Percentiles rank a stretch among this genome's conserved stretches.
Conservation (phyloP, 30 jellyfish, hydroid and myxozoan species). For the Phacellophora camtschatica region DNA sequence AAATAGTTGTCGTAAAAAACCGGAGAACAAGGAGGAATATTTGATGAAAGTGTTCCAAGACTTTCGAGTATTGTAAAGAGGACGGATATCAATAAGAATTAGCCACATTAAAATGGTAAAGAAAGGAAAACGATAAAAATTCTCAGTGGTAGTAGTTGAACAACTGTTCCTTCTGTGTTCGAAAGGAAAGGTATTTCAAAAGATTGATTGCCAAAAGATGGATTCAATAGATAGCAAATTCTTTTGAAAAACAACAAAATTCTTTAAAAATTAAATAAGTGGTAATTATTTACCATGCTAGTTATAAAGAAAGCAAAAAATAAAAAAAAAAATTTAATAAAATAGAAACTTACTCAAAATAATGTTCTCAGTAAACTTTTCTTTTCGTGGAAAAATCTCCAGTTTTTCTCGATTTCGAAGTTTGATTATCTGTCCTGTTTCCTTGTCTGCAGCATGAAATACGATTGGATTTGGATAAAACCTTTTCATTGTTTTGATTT, state of each 20-base stretch:
- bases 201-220: too few species aligned
- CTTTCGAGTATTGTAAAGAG: too few species aligned
- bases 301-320: not conserved
- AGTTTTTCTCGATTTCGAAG: slow-evolving; percentile 33
- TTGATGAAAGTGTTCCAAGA: too few species aligned
- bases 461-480: slow-evolving; percentile 49
- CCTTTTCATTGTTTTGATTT: not conserved
- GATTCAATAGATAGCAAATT: not conserved
- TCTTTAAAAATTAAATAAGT: not conserved
- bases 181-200: too few species aligned
- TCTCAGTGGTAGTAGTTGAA: too few species aligned
- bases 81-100: too few species aligned
- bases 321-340: not conserved
- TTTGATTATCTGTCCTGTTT: not conserved
- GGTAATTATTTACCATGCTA: not conserved
- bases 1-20: too few species aligned
- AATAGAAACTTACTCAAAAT: slow-evolving; percentile 7
- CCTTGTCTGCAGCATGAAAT: slow-evolving; percentile 10
- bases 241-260: not conserved
- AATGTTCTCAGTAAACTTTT: not conserved
- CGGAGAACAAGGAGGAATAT: too few species aligned
- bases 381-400: not conserved
- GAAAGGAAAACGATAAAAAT: too few species aligned
- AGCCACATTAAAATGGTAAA: too few species aligned
- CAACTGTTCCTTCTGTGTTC: too few species aligned